Evolutionary conservation across 2,113 vertebrate species (phyloP).

Genomic region (Catagonus wagneri): DNA sequence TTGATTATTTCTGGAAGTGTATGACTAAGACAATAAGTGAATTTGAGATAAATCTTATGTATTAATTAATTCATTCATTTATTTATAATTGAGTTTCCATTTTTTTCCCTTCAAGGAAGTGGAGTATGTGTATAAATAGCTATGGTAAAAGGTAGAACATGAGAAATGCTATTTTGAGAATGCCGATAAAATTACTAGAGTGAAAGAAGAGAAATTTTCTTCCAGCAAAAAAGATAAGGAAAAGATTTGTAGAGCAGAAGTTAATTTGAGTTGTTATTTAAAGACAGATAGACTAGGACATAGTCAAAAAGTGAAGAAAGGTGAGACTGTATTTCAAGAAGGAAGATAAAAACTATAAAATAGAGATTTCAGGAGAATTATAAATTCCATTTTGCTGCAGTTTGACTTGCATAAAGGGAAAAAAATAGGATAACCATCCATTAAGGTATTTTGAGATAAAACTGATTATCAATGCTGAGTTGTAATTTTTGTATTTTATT

Average conservation of each 20-base stretch:
- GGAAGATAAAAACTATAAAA: neutral
- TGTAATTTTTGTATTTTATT: slow-evolving; percentile 14
- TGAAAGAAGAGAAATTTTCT: neutral
- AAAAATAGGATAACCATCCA: neutral
- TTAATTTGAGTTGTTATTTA: neutral
- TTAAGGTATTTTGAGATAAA: neutral
- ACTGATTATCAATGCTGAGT: neutral
- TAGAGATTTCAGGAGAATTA: neutral
- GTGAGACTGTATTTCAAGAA: neutral
- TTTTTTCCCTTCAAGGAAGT: neutral
- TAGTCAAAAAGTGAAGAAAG: neutral
- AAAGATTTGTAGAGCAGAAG: slow-evolving; percentile 15
- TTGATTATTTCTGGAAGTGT: neutral
- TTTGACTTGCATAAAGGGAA: neutral
- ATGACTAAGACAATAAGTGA: neutral
- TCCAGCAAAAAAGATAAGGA: neutral
- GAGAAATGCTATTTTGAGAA: neutral
- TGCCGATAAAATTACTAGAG: neutral
- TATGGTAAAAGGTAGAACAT: neutral
- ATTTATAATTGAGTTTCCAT: neutral
- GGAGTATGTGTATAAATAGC: neutral
- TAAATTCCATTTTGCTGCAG: neutral
- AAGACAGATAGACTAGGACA: neutral
- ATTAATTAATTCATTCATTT: neutral
- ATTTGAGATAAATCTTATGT: neutral